phyloP scores from a whole-genome alignment of 2,888 invertebrate genomes.

The Lasioglossum zephyrum region DNA sequence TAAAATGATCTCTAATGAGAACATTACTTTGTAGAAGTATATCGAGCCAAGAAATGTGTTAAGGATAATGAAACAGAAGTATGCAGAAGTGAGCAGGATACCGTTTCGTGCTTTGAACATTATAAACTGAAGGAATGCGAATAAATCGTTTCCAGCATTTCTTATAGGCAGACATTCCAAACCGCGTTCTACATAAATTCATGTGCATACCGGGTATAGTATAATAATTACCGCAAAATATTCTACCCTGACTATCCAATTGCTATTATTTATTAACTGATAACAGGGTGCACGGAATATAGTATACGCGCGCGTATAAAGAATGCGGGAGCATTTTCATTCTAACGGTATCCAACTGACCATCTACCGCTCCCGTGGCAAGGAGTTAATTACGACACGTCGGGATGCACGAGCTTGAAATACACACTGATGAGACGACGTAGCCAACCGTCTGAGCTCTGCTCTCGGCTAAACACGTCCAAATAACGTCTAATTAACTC shows the following conservation, averaged over 20 bases:
- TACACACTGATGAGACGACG: constrained; percentile 17
- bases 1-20: not conserved
- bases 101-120: not conserved
- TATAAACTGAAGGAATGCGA: not conserved
- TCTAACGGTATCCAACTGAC: constrained; percentile 20
- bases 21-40: not conserved
- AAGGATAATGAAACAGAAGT: not conserved
- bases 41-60: not conserved
- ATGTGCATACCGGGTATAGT: not conserved
- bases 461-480: constrained; percentile 11
- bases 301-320: not conserved
- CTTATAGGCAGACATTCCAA: not conserved
- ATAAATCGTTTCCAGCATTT: not conserved
- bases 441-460: constrained; percentile 2
- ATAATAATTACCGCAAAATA: not conserved
- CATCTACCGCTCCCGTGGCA: not conserved
- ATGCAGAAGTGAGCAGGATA: not conserved
- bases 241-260: not conserved
- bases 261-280: constrained; percentile 14
- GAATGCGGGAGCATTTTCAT: constrained; percentile 15
- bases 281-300: not conserved
- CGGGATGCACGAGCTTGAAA: constrained; percentile 19
- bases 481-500: constrained; percentile 58
- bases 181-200: not conserved
- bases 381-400: constrained; percentile 46